A percentile compares a stretch with the other conserved stretches of the same genome.
These are phyloP conservation scores for Hafferia zeledoni DNA, from an alignment of 2,797 vertebrate genomes.

Conservation along the genomic window DNA sequence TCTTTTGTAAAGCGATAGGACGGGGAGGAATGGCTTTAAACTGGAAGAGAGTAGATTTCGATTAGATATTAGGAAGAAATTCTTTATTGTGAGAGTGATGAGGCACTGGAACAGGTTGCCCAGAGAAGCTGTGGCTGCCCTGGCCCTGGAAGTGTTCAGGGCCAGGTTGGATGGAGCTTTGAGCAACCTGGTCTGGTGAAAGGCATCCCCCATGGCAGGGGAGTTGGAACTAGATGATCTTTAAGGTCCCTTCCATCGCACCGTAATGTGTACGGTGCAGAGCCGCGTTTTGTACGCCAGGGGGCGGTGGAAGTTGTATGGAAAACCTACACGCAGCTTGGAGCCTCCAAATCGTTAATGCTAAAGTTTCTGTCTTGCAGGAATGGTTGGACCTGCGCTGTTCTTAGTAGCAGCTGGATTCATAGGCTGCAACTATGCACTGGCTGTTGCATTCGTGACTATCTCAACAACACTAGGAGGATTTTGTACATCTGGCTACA, in stretches of 20 bases:
- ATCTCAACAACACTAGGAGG: constrained; percentile 92
- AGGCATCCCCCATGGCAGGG: not conserved
- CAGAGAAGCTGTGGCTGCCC: not conserved
- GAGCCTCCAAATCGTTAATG: not conserved
- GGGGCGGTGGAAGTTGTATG: constrained; percentile 28
- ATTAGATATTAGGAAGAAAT: not conserved
- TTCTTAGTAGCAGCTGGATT: constrained; percentile 92
- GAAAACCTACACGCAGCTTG: not conserved
- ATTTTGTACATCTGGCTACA: constrained; percentile 91
- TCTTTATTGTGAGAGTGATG: not conserved
- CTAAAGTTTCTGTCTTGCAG: constrained; percentile 55
- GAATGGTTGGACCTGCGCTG: constrained; percentile 91
- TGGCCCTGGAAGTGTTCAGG: not conserved
- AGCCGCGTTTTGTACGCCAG: constrained; percentile 40
- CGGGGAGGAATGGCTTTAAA: not conserved
- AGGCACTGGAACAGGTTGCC: not conserved
- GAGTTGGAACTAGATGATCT: fast-evolving
- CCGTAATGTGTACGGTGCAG: not conserved
- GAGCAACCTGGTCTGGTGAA: too few species aligned
- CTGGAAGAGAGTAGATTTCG: not conserved
- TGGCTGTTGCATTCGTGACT: constrained; percentile 91
- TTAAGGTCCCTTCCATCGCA: fast-evolving
- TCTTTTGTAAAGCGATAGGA: not conserved
- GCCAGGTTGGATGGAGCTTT: not conserved
- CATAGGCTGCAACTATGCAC: constrained; percentile 87